Percentiles rank a stretch among this genome's conserved stretches.
Conservation (phyloP, 1,140 invertebrate genomes). For the Choristoneura fumiferana region DNA sequence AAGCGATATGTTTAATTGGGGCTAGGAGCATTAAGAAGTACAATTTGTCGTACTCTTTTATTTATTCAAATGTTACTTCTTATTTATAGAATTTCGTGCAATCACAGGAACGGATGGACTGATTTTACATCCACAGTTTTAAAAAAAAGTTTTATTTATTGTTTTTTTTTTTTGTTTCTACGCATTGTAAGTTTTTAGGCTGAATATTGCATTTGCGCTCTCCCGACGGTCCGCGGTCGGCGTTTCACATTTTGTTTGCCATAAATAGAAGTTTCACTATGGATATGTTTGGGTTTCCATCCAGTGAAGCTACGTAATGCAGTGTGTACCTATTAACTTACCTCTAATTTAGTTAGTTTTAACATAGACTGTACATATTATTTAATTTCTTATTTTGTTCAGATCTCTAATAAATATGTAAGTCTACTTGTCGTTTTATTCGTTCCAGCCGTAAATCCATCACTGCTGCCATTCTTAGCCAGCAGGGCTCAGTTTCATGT, state of each 20-base stretch:
- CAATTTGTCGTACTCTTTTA: slow-evolving; percentile 54
- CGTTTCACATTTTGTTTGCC: slow-evolving; percentile 52
- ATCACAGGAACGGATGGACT: slow-evolving; percentile 67
- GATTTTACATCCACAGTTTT: slow-evolving; percentile 63
- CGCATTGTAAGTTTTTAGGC: slow-evolving; percentile 42
- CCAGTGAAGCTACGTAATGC: slow-evolving; percentile 58
- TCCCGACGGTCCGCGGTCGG: slow-evolving; percentile 49
- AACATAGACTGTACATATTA: slow-evolving; percentile 78
- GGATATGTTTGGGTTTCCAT: slow-evolving; percentile 49
- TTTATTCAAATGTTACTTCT: slow-evolving; percentile 56
- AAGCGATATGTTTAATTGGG: slow-evolving; percentile 15
- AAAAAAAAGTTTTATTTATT: slow-evolving; percentile 43
- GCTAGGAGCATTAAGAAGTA: slow-evolving; percentile 38
- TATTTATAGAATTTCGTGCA: slow-evolving; percentile 61
- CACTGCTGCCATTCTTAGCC: too few species aligned
- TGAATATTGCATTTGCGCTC: slow-evolving; percentile 32
- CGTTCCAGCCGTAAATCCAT: too few species aligned
- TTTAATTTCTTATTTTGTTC: slow-evolving; percentile 78
- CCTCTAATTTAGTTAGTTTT: slow-evolving; percentile 75
- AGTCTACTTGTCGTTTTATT: slow-evolving; percentile 49
- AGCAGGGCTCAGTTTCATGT: too few species aligned
- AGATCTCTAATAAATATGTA: slow-evolving; percentile 79
- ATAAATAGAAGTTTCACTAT: slow-evolving; percentile 44
- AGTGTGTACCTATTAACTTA: slow-evolving; percentile 77
- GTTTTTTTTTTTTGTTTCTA: slow-evolving; percentile 41